phyloP scores from a whole-genome alignment of 2,888 invertebrate species.

The Escarpia spicata region DNA sequence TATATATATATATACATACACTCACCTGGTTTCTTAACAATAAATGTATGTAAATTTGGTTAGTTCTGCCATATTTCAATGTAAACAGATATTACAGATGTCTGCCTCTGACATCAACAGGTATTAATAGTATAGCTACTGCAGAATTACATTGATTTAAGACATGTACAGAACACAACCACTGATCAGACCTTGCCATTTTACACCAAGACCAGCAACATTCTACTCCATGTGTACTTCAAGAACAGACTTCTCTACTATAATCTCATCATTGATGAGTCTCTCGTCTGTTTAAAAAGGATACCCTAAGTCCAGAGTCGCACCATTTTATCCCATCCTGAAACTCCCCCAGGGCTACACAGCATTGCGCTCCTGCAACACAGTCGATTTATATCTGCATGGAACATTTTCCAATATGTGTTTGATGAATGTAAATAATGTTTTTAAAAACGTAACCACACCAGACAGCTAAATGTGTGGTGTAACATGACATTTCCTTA shows the following conservation, averaged over 20 bases:
- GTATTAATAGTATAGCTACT: not conserved
- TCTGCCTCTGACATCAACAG: too few species aligned
- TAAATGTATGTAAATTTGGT: too few species aligned
- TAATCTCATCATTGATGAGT: not conserved
- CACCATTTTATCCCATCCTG: constrained; percentile 80
- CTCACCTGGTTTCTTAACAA: too few species aligned
- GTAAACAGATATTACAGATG: too few species aligned
- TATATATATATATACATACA: too few species aligned
- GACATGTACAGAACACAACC: constrained; percentile 17
- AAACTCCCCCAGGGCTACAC: constrained; percentile 74
- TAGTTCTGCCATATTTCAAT: too few species aligned
- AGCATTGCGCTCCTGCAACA: constrained; percentile 78
- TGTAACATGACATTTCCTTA: too few species aligned
- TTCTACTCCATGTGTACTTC: not conserved
- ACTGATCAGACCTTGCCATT: not conserved
- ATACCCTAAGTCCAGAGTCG: constrained; percentile 73
- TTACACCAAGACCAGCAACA: too few species aligned
- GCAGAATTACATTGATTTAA: not conserved
- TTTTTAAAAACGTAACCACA: not conserved
- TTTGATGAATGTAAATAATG: not conserved
- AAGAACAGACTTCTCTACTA: not conserved
- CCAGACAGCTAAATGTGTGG: too few species aligned
- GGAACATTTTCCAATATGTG: not conserved
- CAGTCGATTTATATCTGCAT: constrained; percentile 25
- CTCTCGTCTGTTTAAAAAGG: constrained; percentile 38